Conservation (phyloP, 2,113 vertebrate genomes). For the zebrafish (Danio rerio) region DNA sequence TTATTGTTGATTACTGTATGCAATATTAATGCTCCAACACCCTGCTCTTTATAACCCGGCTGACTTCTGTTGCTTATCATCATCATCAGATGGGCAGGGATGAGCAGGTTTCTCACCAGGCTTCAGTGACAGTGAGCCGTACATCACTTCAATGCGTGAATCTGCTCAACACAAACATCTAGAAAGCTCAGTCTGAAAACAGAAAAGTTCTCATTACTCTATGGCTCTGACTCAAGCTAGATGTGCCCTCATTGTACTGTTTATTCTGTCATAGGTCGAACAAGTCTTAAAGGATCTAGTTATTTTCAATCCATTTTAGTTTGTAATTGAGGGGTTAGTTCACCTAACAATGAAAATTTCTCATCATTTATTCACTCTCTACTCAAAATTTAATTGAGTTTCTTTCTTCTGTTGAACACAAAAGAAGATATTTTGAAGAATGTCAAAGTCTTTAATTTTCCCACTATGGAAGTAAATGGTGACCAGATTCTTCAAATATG, state of each 20-base stretch:
- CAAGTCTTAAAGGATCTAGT: slow-evolving; percentile 1
- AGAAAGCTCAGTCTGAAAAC: background rate
- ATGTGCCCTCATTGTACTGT: background rate
- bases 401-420: too few relatives aligned
- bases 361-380: too few relatives aligned
- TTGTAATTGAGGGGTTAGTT: background rate
- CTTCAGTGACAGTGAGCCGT: background rate
- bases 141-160: background rate
- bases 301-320: slow-evolving; percentile 6
- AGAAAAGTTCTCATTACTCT: slow-evolving; percentile 6
- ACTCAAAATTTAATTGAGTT: too few relatives aligned
- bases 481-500: too few relatives aligned
- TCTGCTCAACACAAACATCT: slow-evolving; percentile 39
- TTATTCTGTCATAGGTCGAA: too few relatives aligned
- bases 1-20: slow-evolving; percentile 13
- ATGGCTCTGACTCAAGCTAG: background rate
- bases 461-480: too few relatives aligned
- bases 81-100: background rate
- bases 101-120: background rate
- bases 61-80: background rate
- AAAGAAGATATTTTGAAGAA: too few relatives aligned
- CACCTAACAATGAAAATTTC: too few relatives aligned
- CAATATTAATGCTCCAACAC: slow-evolving; percentile 4
- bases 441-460: too few relatives aligned
- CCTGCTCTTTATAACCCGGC: background rate